These are phyloP conservation scores for Poecilus cupreus DNA, from an alignment of 2,888 invertebrate species.

Conservation along the genomic window DNA sequence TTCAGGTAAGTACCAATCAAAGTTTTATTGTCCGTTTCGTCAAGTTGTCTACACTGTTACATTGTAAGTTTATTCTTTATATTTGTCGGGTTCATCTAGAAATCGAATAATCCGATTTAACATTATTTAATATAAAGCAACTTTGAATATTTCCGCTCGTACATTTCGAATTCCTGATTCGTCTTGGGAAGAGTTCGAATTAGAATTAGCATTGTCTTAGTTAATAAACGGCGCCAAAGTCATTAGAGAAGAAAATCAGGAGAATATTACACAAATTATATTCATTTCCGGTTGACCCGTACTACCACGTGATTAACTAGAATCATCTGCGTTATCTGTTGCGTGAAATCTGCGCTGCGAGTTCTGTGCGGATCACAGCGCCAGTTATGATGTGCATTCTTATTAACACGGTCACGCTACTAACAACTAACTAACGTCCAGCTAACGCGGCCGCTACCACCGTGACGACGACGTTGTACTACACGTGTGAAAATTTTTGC, in stretches of 20 bases:
- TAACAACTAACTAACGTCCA: conserved; percentile 3
- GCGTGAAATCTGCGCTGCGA: conserved; percentile 29
- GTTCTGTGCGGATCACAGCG: neutral
- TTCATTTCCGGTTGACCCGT: conserved; percentile 51
- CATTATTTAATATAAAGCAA: too few species aligned
- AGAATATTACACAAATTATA: conserved; percentile 55
- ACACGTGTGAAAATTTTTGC: too few species aligned
- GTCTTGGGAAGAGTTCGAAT: too few species aligned
- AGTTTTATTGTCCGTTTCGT: too few species aligned
- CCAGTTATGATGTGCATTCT: conserved; percentile 28
- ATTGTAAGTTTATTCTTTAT: too few species aligned
- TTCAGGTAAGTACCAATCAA: too few species aligned
- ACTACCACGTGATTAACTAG: conserved; percentile 45
- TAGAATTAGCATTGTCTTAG: too few species aligned
- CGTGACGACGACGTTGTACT: neutral
- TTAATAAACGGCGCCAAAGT: conserved; percentile 25
- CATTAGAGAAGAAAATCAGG: conserved; percentile 49
- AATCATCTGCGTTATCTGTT: conserved; percentile 45
- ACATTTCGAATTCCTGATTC: too few species aligned
- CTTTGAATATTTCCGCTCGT: too few species aligned
- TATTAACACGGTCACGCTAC: conserved; percentile 41
- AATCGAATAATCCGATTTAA: too few species aligned
- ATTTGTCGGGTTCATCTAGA: too few species aligned
- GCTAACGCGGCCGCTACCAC: neutral
- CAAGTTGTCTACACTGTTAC: too few species aligned